Percentiles rank a stretch among this genome's conserved stretches.
Evolutionary conservation across 2,888 invertebrate genomes (phyloP).

Genomic region (Cephus rjabovi): DNA sequence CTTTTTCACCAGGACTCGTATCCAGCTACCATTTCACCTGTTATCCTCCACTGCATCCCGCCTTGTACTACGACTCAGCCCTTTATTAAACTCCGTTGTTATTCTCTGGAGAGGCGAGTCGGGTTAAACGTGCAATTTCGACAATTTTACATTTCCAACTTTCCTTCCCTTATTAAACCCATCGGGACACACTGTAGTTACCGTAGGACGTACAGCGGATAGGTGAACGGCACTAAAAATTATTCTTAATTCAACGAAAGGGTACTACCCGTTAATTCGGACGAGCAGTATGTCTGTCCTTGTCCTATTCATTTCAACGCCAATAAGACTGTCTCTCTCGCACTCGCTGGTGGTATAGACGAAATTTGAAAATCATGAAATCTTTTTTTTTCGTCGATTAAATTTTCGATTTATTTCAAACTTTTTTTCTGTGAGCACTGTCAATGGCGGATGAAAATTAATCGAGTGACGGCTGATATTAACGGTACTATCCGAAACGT

Average conservation of each 20-base stretch:
- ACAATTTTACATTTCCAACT: not conserved
- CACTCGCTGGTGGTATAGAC: not conserved
- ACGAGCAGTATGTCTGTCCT: not conserved
- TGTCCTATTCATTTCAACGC: too few species aligned
- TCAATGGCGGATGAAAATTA: not conserved
- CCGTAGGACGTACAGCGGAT: not conserved
- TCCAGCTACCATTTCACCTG: not conserved
- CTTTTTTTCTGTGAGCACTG: too few species aligned
- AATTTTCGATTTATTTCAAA: not conserved
- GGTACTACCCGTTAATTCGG: not conserved
- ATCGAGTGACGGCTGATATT: not conserved
- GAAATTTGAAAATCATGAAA: not conserved
- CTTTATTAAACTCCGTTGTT: not conserved
- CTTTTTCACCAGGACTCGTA: not conserved
- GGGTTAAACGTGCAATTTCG: not conserved
- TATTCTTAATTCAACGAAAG: not conserved
- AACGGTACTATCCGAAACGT: not conserved
- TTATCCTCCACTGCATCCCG: not conserved
- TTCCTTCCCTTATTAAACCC: not conserved
- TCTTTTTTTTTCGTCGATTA: not conserved
- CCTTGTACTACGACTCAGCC: not conserved
- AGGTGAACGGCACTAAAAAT: not conserved
- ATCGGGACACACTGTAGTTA: not conserved
- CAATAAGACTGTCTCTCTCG: too few species aligned
- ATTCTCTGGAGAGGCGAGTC: not conserved